phyloP scores from a whole-genome alignment of 2,797 vertebrate genomes.

The Chiroxiphia lanceolata region DNA sequence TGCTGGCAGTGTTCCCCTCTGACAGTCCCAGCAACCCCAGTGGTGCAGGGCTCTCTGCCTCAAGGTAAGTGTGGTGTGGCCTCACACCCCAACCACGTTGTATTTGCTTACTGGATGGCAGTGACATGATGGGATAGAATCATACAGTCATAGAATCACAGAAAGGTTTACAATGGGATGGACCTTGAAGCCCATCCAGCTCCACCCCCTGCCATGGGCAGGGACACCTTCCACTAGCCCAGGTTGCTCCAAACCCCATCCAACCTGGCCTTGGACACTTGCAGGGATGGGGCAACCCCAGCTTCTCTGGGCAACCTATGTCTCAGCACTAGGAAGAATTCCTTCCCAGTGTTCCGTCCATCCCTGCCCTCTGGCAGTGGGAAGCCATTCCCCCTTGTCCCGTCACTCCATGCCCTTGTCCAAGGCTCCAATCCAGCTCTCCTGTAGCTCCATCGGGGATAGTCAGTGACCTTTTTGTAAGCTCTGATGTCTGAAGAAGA shows the following conservation, averaged over 20 bases:
- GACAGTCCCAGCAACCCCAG: too few relatives aligned
- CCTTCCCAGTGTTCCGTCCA: not conserved
- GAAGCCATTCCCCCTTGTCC: not conserved
- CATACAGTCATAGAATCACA: not conserved
- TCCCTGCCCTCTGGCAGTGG: not conserved
- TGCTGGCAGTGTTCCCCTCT: not conserved
- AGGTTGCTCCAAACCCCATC: not conserved
- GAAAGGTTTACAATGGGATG: not conserved
- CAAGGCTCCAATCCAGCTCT: not conserved
- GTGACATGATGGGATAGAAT: accelerated
- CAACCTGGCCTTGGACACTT: not conserved
- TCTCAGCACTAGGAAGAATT: not conserved
- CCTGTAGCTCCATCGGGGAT: not conserved
- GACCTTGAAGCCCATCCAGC: not conserved
- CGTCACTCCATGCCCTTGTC: not conserved
- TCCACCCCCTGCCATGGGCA: not conserved
- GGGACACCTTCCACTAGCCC: not conserved
- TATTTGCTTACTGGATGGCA: not conserved
- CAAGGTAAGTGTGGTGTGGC: not conserved
- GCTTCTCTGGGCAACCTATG: not conserved
- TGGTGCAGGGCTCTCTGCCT: not conserved
- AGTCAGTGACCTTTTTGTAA: not conserved
- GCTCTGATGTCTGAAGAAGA: not conserved
- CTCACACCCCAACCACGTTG: accelerated
- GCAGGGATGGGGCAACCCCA: not conserved